phyloP scores from a whole-genome alignment of 1,140 invertebrate species.

The Ooceraea biroi region DNA sequence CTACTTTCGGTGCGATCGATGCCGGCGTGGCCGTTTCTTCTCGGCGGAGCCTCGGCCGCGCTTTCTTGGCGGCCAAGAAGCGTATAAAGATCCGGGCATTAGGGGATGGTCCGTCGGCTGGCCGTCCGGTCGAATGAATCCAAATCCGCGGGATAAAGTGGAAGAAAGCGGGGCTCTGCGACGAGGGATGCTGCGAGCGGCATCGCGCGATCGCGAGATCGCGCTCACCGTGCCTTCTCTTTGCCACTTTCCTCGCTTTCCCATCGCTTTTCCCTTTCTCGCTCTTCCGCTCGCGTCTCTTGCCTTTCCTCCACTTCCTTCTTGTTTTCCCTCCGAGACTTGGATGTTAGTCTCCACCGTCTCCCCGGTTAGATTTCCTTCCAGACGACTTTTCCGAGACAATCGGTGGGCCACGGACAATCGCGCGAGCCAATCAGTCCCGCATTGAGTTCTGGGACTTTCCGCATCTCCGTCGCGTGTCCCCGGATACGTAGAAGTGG shows the following conservation, averaged over 20 bases:
- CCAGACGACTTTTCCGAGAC: slow-evolving; percentile 51
- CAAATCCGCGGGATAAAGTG: slow-evolving; percentile 65
- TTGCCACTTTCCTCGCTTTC: neutral
- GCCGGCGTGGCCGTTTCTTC: slow-evolving; percentile 57
- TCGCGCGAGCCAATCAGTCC: slow-evolving; percentile 68
- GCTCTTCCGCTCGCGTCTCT: neutral
- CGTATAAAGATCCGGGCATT: slow-evolving; percentile 71
- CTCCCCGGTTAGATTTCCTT: slow-evolving; percentile 52
- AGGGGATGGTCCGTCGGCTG: slow-evolving; percentile 48
- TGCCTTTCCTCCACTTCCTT: neutral
- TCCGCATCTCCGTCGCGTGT: slow-evolving; percentile 19
- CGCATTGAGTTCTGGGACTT: slow-evolving; percentile 63
- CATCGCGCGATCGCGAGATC: slow-evolving; percentile 40
- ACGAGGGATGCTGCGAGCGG: no score
- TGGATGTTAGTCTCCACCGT: slow-evolving; percentile 21
- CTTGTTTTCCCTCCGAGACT: slow-evolving; percentile 21
- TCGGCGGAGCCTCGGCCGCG: neutral
- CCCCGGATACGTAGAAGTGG: no score
- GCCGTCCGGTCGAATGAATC: slow-evolving; percentile 67
- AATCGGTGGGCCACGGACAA: slow-evolving; percentile 61
- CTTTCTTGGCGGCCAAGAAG: slow-evolving; percentile 53
- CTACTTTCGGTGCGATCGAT: slow-evolving; percentile 66
- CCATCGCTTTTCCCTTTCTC: neutral
- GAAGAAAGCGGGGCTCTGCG: slow-evolving; percentile 19
- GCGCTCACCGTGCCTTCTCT: neutral